Base-by-base conservation (phyloP, 2,888 invertebrate species). In the Hemicrepidius hirtus region DNA sequence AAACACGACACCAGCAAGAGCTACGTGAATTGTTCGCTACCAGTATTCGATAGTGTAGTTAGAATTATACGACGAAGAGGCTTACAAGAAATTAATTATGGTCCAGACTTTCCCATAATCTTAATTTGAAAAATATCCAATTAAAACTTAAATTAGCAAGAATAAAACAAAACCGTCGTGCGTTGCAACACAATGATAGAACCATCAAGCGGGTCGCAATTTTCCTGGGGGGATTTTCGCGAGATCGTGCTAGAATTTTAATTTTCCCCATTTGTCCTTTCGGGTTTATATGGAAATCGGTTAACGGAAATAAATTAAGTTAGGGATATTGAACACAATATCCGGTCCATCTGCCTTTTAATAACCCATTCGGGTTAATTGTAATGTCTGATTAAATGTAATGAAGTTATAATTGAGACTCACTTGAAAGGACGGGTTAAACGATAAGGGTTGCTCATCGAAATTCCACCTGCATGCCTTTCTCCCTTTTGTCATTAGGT, bases 91-190 rank as follows among this genome's bases (percentile, higher is more conserved):
- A 40, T 40, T 40, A 40, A 40, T 40, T 13, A 40, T 5, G n/a
- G n/a, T 40, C 4, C n/a, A 40, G 4, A n/a, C 6, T 13, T 40
- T 13, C n/a, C 13, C 4, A n/a, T 13, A 13, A n/a, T 40, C 13
- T 16, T 32, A 6, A 32, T 32, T 32, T 5, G 6, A 9, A 44
- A 44, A 18, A 13, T 18, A 18, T 49, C 49, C 49, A 49, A 49
- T 49, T 24, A 49, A 49, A 21, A 53, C 53, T 24, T 53, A 28
- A 49, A 53, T 53, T 53, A 53, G 16, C 6, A 50, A 53, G 28
- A 32, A 1, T 6, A 28, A 32, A 13, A 53, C 7, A 9, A 53
- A 44, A 44, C 44, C 16, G 13, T 6, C 5, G 28, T n/a, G 28
- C 53, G 16, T 6, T 28, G 24, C 28, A 53, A 28, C 28, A 53